Percentiles rank a stretch among this genome's conserved stretches.
Evolutionary conservation across 2,113 vertebrate genomes (phyloP).

Genomic region (Anhinga rufa): DNA sequence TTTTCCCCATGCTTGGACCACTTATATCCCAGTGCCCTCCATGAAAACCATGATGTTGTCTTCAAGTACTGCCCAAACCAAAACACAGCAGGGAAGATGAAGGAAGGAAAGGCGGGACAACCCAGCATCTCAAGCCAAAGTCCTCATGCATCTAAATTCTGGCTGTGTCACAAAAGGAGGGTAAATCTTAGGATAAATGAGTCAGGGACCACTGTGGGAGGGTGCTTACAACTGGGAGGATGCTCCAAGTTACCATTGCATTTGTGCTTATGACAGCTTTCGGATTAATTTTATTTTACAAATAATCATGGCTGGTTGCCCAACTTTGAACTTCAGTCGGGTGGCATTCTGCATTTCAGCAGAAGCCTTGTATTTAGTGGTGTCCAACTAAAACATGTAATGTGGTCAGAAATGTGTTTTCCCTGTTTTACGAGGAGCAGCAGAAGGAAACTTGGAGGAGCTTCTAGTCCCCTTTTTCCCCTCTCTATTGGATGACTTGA

Average conservation of each 20-base stretch:
- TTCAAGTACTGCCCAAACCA: background rate
- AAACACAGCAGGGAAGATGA: background rate
- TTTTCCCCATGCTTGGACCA: background rate
- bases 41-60: background rate
- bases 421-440: conserved; percentile 35
- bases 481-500: background rate
- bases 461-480: conserved; percentile 7
- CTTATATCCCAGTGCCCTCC: background rate
- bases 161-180: background rate
- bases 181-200: background rate
- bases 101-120: background rate
- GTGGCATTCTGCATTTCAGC: conserved; percentile 19
- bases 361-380: conserved; percentile 1
- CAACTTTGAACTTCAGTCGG: background rate
- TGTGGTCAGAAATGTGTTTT: conserved; percentile 63
- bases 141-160: background rate
- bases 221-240: background rate
- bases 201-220: background rate
- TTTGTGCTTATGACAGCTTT: background rate
- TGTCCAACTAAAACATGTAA: conserved; percentile 69
- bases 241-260: background rate
- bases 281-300: conserved; percentile 25
- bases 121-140: background rate
- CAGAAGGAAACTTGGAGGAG: conserved; percentile 56
- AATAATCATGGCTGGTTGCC: conserved; percentile 23